Conservation (phyloP, 2,888 invertebrate genomes). For the Gryllus longicercus region DNA sequence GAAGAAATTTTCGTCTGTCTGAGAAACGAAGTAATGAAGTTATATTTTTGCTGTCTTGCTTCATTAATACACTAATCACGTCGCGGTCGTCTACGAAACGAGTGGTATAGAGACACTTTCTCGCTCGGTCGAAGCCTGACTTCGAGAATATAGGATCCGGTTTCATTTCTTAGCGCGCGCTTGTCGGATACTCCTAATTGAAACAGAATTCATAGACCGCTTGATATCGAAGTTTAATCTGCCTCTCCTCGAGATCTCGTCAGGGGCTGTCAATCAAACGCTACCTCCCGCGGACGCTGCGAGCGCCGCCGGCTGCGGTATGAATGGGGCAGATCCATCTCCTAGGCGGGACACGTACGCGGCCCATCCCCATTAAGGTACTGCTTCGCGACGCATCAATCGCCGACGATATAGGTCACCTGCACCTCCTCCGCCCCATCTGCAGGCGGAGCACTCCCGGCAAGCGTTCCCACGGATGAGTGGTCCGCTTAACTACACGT, state of each 20-base stretch:
- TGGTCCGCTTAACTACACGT: constrained; percentile 5
- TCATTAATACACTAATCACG: too few relatives aligned
- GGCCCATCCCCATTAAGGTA: background rate
- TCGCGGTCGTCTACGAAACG: too few relatives aligned
- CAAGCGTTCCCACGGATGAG: background rate
- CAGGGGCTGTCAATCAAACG: background rate
- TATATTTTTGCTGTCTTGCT: too few relatives aligned
- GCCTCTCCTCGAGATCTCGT: background rate
- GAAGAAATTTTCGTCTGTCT: too few relatives aligned
- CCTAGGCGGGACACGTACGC: background rate
- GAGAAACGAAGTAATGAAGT: too few relatives aligned
- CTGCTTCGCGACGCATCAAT: background rate
- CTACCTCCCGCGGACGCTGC: background rate
- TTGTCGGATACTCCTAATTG: background rate
- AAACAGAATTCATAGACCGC: background rate
- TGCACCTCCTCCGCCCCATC: background rate
- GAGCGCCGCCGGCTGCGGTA: background rate
- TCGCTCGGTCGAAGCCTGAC: too few relatives aligned
- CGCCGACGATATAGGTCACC: background rate
- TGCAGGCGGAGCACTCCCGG: background rate
- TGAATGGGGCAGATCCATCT: constrained; percentile 10
- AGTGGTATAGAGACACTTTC: too few relatives aligned
- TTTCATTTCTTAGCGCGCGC: too few relatives aligned
- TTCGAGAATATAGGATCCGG: too few relatives aligned
- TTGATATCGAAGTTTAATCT: background rate